These are phyloP conservation scores for Columba livia DNA, from an alignment of 2,113 vertebrate species.

Conservation along the genomic window DNA sequence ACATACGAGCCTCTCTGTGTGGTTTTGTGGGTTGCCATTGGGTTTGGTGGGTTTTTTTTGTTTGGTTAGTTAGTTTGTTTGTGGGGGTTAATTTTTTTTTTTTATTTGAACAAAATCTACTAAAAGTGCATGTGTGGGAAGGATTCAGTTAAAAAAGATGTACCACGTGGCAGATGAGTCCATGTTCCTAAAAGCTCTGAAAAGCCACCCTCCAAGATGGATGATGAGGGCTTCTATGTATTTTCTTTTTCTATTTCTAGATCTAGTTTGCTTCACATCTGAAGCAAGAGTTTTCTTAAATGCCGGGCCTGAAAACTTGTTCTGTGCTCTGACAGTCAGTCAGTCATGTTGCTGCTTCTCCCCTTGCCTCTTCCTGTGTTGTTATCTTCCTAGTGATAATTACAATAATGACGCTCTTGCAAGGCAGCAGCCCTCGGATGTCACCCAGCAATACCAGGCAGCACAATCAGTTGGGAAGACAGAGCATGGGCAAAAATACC, in stretches of 20 bases:
- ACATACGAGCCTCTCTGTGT: background rate
- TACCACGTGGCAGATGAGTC: background rate
- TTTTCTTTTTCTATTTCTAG: background rate
- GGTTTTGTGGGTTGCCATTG: background rate
- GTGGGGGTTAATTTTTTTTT: background rate
- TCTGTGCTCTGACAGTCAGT: background rate
- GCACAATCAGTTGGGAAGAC: fast-evolving
- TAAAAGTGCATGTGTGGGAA: background rate
- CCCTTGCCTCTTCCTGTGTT: background rate
- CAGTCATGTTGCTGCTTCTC: background rate
- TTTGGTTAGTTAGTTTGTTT: background rate
- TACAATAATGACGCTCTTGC: no score
- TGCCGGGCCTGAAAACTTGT: background rate
- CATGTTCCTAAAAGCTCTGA: background rate
- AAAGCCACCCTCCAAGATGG: background rate
- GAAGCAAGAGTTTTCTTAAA: background rate
- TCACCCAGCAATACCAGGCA: background rate
- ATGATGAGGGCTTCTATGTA: background rate
- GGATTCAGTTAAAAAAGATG: background rate
- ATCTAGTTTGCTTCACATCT: background rate
- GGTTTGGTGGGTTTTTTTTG: background rate
- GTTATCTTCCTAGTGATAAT: background rate
- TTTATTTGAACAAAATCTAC: background rate
- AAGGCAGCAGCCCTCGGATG: background rate
- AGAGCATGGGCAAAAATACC: background rate